phyloP scores from a whole-genome alignment of 2,888 invertebrate species.

The Callyntrura sp. region DNA sequence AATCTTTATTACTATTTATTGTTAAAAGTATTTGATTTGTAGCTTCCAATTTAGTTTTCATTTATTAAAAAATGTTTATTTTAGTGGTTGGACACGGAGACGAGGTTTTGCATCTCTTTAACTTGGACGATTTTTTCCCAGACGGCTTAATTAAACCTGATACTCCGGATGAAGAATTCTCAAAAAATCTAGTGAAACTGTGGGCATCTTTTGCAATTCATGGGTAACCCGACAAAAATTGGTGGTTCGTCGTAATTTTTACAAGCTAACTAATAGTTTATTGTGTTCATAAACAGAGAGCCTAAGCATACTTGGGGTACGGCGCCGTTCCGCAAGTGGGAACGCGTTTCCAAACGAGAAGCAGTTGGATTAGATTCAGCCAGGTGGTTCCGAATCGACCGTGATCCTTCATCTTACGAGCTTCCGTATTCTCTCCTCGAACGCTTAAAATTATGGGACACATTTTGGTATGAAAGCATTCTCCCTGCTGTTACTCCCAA shows the following conservation, averaged over 20 bases:
- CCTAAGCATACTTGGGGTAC: slow-evolving; percentile 41
- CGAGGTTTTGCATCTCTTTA: slow-evolving; percentile 47
- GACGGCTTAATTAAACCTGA: background rate
- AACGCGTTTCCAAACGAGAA: slow-evolving; percentile 4
- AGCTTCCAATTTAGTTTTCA: background rate
- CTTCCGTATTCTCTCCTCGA: background rate
- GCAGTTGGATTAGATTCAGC: slow-evolving; percentile 28
- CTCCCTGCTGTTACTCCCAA: background rate
- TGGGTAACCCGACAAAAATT: slow-evolving; percentile 33
- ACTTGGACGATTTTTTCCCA: background rate
- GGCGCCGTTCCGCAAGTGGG: slow-evolving; percentile 20
- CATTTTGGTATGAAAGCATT: background rate
- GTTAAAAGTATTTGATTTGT: too few species aligned
- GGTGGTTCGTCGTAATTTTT: background rate
- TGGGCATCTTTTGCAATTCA: slow-evolving; percentile 61
- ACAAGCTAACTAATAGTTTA: background rate
- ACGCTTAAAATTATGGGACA: background rate
- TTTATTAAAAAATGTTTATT: background rate
- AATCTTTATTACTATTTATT: too few species aligned
- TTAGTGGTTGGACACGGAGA: slow-evolving; percentile 65
- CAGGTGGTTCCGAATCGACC: slow-evolving; percentile 58
- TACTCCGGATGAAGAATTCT: slow-evolving; percentile 39
- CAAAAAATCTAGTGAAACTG: slow-evolving; percentile 48
- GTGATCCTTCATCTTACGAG: slow-evolving; percentile 47
- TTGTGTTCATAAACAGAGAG: background rate